Conservation (phyloP, 1,140 invertebrate species). For the Tetranychus cinnabarinus region DNA sequence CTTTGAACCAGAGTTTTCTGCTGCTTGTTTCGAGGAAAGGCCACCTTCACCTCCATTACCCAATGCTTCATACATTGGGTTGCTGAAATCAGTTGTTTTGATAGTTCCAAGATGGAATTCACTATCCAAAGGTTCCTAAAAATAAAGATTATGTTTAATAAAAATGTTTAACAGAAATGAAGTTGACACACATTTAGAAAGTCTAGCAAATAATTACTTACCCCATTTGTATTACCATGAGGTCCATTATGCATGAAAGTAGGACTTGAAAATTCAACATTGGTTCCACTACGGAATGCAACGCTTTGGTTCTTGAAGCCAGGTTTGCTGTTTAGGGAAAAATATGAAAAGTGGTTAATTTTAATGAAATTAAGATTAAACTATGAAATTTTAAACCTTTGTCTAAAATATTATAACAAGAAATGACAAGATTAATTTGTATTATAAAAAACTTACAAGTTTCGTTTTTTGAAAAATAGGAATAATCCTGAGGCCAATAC, state of each 20-base stretch:
- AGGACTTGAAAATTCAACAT: slow-evolving; percentile 47
- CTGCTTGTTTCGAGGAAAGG: neutral
- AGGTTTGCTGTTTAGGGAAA: slow-evolving; percentile 8
- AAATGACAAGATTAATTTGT: neutral
- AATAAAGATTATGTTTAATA: neutral
- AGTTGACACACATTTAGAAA: neutral
- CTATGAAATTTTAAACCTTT: neutral
- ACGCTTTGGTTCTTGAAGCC: slow-evolving; percentile 50
- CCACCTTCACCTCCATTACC: slow-evolving; percentile 8
- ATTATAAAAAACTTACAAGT: slow-evolving; percentile 18
- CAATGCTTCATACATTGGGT: slow-evolving; percentile 78
- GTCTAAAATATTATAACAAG: neutral
- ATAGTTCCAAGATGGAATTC: slow-evolving; percentile 48
- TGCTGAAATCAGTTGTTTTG: slow-evolving; percentile 58
- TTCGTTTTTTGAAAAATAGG: slow-evolving; percentile 46
- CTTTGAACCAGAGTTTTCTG: slow-evolving; percentile 6
- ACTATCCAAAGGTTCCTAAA: slow-evolving; percentile 38
- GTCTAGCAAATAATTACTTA: slow-evolving; percentile 12
- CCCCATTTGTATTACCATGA: slow-evolving; percentile 13
- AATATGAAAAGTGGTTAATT: neutral
- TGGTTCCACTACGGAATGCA: slow-evolving; percentile 81
- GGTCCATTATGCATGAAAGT: slow-evolving; percentile 15
- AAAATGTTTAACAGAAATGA: slow-evolving; percentile 3
- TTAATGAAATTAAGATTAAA: slow-evolving; percentile 5
- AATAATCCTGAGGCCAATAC: slow-evolving; percentile 43